A percentile compares a stretch with the other conserved stretches of the same genome.
Evolutionary conservation across 2,113 vertebrate genomes (phyloP).

Genomic region (Apistogramma diplotaenia): DNA sequence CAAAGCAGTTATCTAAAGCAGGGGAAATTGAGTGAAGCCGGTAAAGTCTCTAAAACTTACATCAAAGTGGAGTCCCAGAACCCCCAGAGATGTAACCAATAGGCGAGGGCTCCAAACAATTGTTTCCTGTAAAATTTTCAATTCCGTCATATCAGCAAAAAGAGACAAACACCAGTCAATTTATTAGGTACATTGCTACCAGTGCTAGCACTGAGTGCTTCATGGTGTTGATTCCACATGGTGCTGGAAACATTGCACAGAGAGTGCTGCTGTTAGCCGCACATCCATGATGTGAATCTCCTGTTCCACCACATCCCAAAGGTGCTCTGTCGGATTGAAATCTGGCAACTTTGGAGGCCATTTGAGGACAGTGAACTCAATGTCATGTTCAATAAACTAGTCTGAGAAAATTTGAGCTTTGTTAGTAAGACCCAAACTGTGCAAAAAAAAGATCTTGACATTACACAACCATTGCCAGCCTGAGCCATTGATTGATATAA

Average conservation of each 20-base stretch:
- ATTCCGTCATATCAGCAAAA: neutral
- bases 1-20: neutral
- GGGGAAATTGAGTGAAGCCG: neutral
- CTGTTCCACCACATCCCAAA: neutral
- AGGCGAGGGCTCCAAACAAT: neutral
- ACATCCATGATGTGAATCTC: neutral
- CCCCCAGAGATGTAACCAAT: neutral
- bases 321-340: neutral
- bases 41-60: neutral
- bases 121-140: neutral
- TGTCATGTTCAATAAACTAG: fast-evolving
- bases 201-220: neutral
- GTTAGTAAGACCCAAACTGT: neutral
- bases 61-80: neutral
- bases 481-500: neutral
- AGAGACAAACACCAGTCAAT: neutral
- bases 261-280: neutral
- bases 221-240: neutral
- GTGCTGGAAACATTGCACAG: neutral
- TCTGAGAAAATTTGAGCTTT: neutral
- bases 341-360: neutral
- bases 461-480: neutral
- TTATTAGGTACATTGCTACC: neutral
- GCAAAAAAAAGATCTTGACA: neutral
- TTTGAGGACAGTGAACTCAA: neutral